phyloP scores from a whole-genome alignment of 2,888 invertebrate genomes.

The Pediacus dermestoides region DNA sequence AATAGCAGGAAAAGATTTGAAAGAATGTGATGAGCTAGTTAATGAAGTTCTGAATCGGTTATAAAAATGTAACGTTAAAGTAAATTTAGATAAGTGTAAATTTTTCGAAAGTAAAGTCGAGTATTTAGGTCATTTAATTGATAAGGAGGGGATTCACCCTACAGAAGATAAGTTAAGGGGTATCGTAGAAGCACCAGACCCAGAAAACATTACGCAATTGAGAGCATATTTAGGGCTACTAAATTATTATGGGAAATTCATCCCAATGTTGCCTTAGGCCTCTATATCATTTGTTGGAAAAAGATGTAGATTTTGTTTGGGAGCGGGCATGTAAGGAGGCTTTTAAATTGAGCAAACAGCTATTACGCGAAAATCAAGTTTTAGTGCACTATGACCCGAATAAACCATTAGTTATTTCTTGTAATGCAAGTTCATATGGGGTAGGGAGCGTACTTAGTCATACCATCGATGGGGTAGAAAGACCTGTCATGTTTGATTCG shows the following conservation, averaged over 20 bases:
- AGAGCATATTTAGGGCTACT: constrained; percentile 17
- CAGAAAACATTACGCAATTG: constrained; percentile 18
- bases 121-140: constrained; percentile 22
- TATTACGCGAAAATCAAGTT: constrained; percentile 17
- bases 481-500: constrained; percentile 35
- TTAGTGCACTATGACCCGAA: constrained; percentile 24
- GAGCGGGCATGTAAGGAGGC: constrained; percentile 12
- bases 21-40: constrained; percentile 14
- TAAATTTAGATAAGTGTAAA: constrained; percentile 24
- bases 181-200: constrained; percentile 17
- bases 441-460: constrained; percentile 35
- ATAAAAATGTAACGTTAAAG: constrained; percentile 20
- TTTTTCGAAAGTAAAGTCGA: constrained; percentile 21
- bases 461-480: constrained; percentile 28
- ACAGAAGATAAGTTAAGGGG: constrained; percentile 16
- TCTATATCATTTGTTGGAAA: constrained; percentile 17
- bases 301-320: constrained; percentile 17
- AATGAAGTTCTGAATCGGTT: constrained; percentile 17
- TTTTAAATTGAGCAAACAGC: constrained; percentile 21
- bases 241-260: constrained; percentile 23
- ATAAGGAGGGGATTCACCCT: constrained; percentile 33
- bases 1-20: constrained; percentile 11
- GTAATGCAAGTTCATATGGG: constrained; percentile 33
- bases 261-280: constrained; percentile 21
- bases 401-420: constrained; percentile 28